Percentiles rank a stretch among this genome's conserved stretches.
These are phyloP conservation scores for Ectemnius cavifrons DNA, from an alignment of 2,888 invertebrate species.

Conservation along the genomic window DNA sequence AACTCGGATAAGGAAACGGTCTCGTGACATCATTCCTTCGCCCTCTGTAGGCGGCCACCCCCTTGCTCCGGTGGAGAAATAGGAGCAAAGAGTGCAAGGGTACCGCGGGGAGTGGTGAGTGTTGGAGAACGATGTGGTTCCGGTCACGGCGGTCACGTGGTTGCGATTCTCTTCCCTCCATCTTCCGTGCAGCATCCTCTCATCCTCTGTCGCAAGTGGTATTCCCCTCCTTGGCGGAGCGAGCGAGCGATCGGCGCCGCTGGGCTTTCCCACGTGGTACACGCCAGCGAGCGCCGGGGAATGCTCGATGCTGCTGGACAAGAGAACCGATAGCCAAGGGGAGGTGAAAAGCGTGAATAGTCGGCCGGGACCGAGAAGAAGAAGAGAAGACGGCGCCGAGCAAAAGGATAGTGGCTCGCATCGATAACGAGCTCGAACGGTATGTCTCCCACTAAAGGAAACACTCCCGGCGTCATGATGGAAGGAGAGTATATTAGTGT, in stretches of 20 bases:
- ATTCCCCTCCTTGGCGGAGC: slow-evolving; percentile 15
- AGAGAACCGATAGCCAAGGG: slow-evolving; percentile 31
- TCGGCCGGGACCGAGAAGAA: slow-evolving; percentile 22
- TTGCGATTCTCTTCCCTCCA: slow-evolving; percentile 35
- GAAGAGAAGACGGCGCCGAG: slow-evolving; percentile 35
- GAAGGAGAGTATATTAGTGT: too few species aligned
- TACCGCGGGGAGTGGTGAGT: slow-evolving; percentile 34
- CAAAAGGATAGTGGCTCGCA: slow-evolving; percentile 22
- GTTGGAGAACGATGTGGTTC: slow-evolving; percentile 57
- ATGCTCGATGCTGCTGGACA: slow-evolving; percentile 36
- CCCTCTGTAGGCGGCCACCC: too few species aligned
- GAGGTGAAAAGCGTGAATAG: slow-evolving; percentile 30
- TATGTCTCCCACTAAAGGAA: slow-evolving; percentile 32
- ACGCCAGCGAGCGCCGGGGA: slow-evolving; percentile 37
- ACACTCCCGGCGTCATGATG: neutral
- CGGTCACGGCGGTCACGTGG: slow-evolving; percentile 69
- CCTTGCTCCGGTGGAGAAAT: neutral
- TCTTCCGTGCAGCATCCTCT: slow-evolving; percentile 9
- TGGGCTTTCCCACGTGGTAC: slow-evolving; percentile 41
- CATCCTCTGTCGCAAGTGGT: neutral
- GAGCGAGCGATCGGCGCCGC: slow-evolving; percentile 11
- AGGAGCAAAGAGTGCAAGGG: slow-evolving; percentile 23
- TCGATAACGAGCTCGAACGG: slow-evolving; percentile 35
- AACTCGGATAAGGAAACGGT: too few species aligned
- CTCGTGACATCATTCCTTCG: too few species aligned